phyloP scores from a whole-genome alignment of 53 echinoderm and acorn worm genomes.

The Zoroaster sp. region DNA sequence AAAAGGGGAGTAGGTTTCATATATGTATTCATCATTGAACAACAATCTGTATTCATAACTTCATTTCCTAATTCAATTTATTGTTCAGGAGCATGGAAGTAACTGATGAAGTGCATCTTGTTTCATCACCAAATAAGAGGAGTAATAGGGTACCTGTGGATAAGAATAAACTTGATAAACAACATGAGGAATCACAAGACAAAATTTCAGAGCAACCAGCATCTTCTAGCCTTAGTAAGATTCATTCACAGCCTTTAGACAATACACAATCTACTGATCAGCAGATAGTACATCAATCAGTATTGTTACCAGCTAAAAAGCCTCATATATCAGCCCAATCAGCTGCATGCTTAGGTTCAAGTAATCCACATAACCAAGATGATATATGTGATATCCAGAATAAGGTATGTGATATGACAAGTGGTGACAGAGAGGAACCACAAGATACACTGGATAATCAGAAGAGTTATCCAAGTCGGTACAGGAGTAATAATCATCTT shows the following conservation, averaged over 20 bases:
- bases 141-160: neutral
- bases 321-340: neutral
- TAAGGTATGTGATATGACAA: neutral
- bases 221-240: neutral
- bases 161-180: neutral
- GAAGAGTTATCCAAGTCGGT: neutral
- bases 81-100: slow-evolving; percentile 13
- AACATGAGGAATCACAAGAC: neutral
- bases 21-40: too few relatives aligned
- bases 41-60: too few relatives aligned
- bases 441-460: neutral
- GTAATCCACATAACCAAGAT: neutral
- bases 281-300: neutral
- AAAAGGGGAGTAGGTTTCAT: too few relatives aligned
- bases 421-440: neutral
- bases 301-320: neutral
- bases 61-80: too few relatives aligned
- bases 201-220: neutral
- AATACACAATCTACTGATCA: neutral
- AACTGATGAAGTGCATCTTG: slow-evolving; percentile 33
- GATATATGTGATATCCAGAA: neutral
- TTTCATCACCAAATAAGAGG: slow-evolving; percentile 29
- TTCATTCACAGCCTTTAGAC: neutral
- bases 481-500: neutral
- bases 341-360: neutral